phyloP scores from a whole-genome alignment of 2,113 vertebrate genomes.

The Sturnus vulgaris region DNA sequence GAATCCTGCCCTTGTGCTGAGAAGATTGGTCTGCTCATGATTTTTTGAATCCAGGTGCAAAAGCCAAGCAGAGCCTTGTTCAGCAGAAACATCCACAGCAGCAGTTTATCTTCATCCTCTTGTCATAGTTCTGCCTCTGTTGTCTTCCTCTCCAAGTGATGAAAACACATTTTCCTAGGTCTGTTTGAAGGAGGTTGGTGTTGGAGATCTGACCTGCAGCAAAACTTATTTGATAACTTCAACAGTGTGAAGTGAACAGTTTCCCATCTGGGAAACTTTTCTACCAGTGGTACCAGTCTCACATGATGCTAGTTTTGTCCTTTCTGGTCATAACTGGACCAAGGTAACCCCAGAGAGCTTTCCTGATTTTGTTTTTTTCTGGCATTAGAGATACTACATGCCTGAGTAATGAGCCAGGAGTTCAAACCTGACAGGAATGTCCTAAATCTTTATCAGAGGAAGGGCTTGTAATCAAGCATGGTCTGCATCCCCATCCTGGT shows the following conservation, averaged over 20 bases:
- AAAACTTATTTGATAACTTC: background rate
- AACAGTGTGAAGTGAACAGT: background rate
- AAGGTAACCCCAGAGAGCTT: background rate
- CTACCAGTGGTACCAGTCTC: background rate
- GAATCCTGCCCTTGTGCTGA: background rate
- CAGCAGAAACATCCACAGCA: background rate
- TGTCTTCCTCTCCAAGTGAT: background rate
- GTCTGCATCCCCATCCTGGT: background rate
- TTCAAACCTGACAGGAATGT: background rate
- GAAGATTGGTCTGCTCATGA: background rate
- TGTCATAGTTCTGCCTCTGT: background rate
- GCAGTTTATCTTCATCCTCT: background rate
- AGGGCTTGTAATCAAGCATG: background rate
- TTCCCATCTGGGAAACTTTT: background rate
- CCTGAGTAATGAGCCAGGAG: background rate
- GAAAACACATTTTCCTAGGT: fast-evolving
- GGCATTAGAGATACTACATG: background rate
- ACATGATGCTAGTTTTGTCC: background rate
- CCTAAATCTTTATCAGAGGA: background rate
- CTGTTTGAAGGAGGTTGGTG: background rate
- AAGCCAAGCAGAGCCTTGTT: background rate
- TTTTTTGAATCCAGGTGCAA: background rate
- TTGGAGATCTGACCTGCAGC: background rate
- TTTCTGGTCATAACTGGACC: background rate
- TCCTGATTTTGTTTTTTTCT: background rate